Percentiles rank a stretch among this genome's conserved stretches.
phyloP scores from a whole-genome alignment of 1,140 invertebrate species.

The Pogonomyrmex californicus region DNA sequence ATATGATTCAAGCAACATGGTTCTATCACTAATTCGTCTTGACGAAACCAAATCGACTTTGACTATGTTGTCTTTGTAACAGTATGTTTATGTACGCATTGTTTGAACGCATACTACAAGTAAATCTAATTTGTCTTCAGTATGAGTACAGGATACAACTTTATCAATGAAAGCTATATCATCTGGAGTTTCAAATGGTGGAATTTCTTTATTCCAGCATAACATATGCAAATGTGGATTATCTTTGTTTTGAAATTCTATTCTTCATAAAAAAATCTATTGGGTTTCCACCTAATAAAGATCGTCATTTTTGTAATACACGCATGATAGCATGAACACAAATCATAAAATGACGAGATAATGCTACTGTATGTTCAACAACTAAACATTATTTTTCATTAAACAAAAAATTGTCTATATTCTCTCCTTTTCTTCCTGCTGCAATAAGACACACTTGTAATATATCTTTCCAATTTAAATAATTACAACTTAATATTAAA shows the following conservation, averaged over 20 bases:
- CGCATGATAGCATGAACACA: not conserved
- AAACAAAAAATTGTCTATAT: not conserved
- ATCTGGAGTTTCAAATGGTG: not conserved
- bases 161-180: not conserved
- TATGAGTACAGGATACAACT: not conserved
- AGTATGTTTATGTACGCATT: not conserved
- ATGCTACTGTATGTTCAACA: conserved; percentile 9
- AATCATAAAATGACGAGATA: conserved; percentile 10
- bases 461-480: conserved; percentile 7
- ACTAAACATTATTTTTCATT: conserved; percentile 7
- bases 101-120: not conserved
- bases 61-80: not conserved
- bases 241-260: conserved; percentile 2
- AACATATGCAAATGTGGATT: not conserved
- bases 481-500: conserved; percentile 14
- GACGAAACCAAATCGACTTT: not conserved
- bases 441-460: conserved; percentile 12
- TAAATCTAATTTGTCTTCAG: not conserved
- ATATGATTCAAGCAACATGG: not conserved
- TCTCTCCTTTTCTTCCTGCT: not conserved
- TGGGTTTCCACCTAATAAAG: not conserved
- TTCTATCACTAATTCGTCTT: not conserved
- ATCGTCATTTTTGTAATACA: not conserved
- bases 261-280: not conserved
- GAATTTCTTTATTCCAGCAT: not conserved